Base-by-base conservation (phyloP, 1,140 invertebrate species). In the Papilio aristodemus region DNA sequence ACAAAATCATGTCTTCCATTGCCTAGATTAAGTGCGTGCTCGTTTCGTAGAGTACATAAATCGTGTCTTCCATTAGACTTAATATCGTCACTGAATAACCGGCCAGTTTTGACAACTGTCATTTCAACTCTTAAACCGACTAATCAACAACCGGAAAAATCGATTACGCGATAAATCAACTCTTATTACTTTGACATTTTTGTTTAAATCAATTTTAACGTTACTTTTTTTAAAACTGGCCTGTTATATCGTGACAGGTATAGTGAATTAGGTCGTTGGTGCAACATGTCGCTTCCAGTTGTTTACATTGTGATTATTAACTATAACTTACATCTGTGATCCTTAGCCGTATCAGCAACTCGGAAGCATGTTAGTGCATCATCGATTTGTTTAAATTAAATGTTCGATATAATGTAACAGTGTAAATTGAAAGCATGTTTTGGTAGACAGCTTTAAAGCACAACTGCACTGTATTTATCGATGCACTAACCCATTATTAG, bases 1-100 rank as follows among this genome's bases (percentile, higher is more conserved):
- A 91, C 89, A 87, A 91, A 91, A 91, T 91, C 89, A 71, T 79
- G 89, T 91, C 89, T 91, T 91, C 89, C 89, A 88, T 80, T 64
- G 68, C 72, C 78, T 89, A 91, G 87, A 81, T 86, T 85, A 81
- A 91, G 82, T 83, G 77, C 69, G 80, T 78, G 84, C 79, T 81
- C 69, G 43, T 60, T 37, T 22, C 50, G 25, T 38, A 58, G 70
- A 77, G 72, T 77, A 78, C 75, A 80, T 81, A 74, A 67, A 80
- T 54, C 46, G 46, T 63, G 89, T 91, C 89, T 91, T 91, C 89
- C 89, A 86, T 86, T 91, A 91, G 87, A 82, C 73, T 85, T 88
- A 91, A 85, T 72, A 70, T 43, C 76, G 57, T 68, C 68, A 72
- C 70, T 3, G 6, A 68, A 72, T 71, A 59, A 66, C 68, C 72